Evolutionary conservation across 2,797 vertebrate species (phyloP).

Genomic region (Caiman crocodilus): DNA sequence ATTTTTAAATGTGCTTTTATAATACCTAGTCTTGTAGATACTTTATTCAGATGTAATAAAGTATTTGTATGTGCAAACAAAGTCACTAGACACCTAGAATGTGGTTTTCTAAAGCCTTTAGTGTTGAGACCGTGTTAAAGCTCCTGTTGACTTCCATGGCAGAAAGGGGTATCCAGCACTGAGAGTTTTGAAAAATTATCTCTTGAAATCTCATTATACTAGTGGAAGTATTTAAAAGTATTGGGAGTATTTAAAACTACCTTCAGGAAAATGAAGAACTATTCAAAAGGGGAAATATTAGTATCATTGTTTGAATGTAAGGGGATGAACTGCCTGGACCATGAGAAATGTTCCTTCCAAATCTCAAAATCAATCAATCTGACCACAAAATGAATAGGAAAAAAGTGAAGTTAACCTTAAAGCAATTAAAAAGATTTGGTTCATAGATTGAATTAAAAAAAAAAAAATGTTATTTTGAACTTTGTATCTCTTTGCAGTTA

Average conservation of each 20-base stretch:
- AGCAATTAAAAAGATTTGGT: conserved; percentile 28
- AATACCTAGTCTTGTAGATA: background rate
- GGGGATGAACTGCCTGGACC: rapidly evolving
- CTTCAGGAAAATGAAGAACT: background rate
- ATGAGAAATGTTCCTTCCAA: background rate
- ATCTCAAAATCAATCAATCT: background rate
- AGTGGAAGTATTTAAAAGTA: background rate
- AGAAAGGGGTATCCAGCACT: background rate
- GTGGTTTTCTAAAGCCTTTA: background rate
- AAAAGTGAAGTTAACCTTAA: background rate
- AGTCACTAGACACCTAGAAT: background rate
- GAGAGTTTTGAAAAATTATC: background rate
- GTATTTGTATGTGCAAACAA: background rate
- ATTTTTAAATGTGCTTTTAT: background rate
- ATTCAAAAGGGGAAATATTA: background rate
- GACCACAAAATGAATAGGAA: background rate
- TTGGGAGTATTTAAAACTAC: background rate
- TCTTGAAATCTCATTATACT: conserved; percentile 5
- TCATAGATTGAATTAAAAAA: background rate
- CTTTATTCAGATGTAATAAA: background rate
- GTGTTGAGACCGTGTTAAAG: background rate
- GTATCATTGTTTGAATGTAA: background rate
- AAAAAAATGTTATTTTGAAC: conserved; percentile 37
- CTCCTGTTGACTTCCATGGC: background rate
- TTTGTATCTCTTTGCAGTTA: conserved; percentile 9